phyloP scores from a whole-genome alignment of 2,113 vertebrate genomes.

The Cottus gobio region DNA sequence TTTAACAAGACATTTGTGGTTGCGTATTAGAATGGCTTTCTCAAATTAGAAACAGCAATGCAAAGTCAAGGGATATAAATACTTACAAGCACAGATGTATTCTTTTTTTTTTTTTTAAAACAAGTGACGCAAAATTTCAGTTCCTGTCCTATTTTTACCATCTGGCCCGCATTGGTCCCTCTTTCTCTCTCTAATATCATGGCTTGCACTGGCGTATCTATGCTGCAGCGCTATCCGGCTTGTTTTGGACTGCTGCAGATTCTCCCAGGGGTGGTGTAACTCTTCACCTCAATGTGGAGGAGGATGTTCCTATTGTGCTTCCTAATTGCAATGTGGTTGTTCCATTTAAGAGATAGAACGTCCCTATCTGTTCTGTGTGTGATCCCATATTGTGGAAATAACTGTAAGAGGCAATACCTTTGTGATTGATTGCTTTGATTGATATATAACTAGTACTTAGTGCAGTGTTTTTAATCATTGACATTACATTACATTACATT shows the following conservation, averaged over 20 bases:
- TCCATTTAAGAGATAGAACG: constrained; percentile 81
- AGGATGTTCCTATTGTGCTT: constrained; percentile 86
- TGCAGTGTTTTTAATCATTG: constrained; percentile 9
- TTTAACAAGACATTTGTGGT: constrained; percentile 17
- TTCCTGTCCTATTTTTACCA: constrained; percentile 49
- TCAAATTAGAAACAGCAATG: not conserved
- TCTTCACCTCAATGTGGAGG: constrained; percentile 80
- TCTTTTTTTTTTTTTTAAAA: not conserved
- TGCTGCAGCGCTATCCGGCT: constrained; percentile 64
- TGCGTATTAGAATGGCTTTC: constrained; percentile 11
- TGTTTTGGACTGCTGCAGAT: constrained; percentile 78
- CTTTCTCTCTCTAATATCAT: constrained; percentile 23
- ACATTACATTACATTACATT: too few relatives aligned
- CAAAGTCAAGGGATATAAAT: not conserved
- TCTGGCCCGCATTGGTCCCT: constrained; percentile 39
- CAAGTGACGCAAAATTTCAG: constrained; percentile 20
- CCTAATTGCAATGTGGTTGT: constrained; percentile 85
- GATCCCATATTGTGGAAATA: constrained; percentile 45
- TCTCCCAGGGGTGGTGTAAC: constrained; percentile 80
- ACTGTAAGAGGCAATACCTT: constrained; percentile 1
- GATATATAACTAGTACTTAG: not conserved
- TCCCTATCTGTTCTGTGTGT: constrained; percentile 63
- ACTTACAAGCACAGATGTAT: not conserved
- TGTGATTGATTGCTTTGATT: constrained; percentile 18
- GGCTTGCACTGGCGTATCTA: constrained; percentile 27